phyloP scores from a whole-genome alignment of 92 coral and sea anemone species.

The Phenganax marumi region DNA sequence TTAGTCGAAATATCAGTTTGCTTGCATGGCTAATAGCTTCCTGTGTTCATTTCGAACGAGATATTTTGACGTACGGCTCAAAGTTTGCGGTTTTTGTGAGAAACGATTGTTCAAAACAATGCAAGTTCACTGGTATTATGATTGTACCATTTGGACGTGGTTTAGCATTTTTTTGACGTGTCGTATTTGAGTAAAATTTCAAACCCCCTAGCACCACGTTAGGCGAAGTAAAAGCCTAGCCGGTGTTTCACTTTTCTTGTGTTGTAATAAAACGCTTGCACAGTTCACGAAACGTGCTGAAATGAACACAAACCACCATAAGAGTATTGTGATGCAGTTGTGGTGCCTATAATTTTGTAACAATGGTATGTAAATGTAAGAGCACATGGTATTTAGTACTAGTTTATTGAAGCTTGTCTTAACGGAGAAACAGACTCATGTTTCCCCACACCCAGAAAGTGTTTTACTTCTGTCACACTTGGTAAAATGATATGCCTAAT shows the following conservation, averaged over 20 bases:
- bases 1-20: conserved; percentile 18
- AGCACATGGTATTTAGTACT: neutral
- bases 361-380: neutral
- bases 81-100: neutral
- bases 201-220: too few relatives aligned
- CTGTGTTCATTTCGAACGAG: conserved; percentile 9
- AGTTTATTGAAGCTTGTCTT: neutral
- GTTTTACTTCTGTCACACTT: neutral
- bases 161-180: too few relatives aligned
- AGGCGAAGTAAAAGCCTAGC: too few relatives aligned
- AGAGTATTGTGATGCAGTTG: too few relatives aligned
- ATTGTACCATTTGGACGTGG: too few relatives aligned
- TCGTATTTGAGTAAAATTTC: too few relatives aligned
- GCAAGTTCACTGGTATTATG: too few relatives aligned
- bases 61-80: neutral
- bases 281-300: too few relatives aligned
- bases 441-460: neutral
- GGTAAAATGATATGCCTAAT: conserved; percentile 2
- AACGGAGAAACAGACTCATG: conserved; percentile 1
- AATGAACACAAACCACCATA: too few relatives aligned
- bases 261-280: too few relatives aligned
- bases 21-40: neutral
- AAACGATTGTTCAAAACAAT: too few relatives aligned
- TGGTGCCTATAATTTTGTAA: neutral
- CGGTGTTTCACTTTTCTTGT: too few relatives aligned